phyloP scores from a whole-genome alignment of 2,797 vertebrate genomes.

The Todus mexicanus region DNA sequence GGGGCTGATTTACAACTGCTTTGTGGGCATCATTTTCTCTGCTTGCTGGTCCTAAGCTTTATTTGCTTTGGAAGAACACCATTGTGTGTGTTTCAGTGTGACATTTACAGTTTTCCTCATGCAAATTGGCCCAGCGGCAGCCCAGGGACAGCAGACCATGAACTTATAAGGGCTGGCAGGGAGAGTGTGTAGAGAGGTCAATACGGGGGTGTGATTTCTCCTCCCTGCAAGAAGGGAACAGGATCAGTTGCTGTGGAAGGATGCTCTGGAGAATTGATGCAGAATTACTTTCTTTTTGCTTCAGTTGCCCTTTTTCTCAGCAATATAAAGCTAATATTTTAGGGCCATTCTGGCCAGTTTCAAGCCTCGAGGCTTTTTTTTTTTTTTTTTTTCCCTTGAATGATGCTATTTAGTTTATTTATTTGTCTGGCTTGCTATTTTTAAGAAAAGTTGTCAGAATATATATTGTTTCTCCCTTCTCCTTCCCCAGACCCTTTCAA shows the following conservation, averaged over 20 bases:
- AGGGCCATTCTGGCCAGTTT: not conserved
- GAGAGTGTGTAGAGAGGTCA: not conserved
- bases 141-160: not conserved
- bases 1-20: not conserved
- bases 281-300: not conserved
- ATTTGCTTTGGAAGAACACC: not conserved
- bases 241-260: not conserved
- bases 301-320: not conserved
- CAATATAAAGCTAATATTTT: not conserved
- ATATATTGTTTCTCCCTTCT: not conserved
- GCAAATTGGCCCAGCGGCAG: not conserved
- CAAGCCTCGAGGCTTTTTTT: not conserved
- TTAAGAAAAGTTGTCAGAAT: not conserved
- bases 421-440: not conserved
- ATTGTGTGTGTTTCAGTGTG: not conserved
- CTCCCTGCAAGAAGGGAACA: not conserved
- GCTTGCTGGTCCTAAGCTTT: not conserved
- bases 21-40: not conserved
- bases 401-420: not conserved
- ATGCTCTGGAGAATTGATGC: not conserved
- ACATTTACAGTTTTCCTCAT: slow-evolving; percentile 8
- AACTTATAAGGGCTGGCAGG: not conserved
- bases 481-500: not conserved
- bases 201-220: not conserved
- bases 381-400: not conserved